A percentile compares a stretch with the other conserved stretches of the same genome.
Evolutionary conservation across 2,113 vertebrate species (phyloP).

Genomic region (Grus americana): DNA sequence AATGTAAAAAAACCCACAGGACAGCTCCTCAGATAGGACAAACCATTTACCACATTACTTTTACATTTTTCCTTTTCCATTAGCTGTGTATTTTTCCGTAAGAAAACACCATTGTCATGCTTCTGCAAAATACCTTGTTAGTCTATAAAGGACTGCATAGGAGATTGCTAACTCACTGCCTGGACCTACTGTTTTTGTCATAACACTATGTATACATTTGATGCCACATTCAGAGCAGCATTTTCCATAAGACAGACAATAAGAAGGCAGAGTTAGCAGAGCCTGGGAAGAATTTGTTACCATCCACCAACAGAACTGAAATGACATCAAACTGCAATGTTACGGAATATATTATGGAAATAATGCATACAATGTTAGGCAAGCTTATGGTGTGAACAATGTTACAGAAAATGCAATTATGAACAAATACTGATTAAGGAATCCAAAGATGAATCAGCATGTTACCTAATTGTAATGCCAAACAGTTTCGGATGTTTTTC

Average conservation of each 20-base stretch:
- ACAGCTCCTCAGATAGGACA: not conserved
- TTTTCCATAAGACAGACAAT: not conserved
- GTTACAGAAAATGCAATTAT: not conserved
- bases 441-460: not conserved
- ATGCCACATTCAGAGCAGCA: not conserved
- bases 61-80: not conserved
- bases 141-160: accelerated
- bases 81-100: not conserved
- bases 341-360: not conserved
- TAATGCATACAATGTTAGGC: accelerated
- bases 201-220: accelerated
- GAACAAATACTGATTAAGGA: not conserved
- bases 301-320: not conserved
- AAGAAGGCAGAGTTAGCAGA: not conserved
- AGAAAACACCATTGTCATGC: not conserved
- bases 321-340: accelerated
- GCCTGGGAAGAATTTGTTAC: not conserved
- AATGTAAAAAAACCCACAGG: not conserved
- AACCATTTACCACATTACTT: not conserved
- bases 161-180: not conserved
- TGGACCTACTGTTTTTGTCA: not conserved
- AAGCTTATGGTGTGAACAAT: not conserved
- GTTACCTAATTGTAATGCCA: not conserved
- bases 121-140: not conserved
- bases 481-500: not conserved